These are phyloP conservation scores for Adelges cooleyi DNA, from an alignment of 1,140 invertebrate genomes.

Conservation along the genomic window DNA sequence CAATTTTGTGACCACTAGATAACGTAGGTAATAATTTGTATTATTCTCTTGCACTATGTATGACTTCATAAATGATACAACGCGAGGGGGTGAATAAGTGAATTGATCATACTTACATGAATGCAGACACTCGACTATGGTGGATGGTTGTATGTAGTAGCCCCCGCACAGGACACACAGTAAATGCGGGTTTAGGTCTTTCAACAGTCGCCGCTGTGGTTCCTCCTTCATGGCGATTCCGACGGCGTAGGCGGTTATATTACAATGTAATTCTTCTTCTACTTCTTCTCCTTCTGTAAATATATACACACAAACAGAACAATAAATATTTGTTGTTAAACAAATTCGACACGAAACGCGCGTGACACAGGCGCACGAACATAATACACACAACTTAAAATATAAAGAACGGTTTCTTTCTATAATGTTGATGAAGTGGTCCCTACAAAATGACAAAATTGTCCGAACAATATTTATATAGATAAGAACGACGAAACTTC, in stretches of 20 bases:
- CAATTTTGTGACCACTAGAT: neutral
- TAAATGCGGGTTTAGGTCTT: conserved; percentile 50
- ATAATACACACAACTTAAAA: too few relatives aligned
- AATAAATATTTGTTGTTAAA: conserved; percentile 15
- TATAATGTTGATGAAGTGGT: too few relatives aligned
- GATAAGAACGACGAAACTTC: too few relatives aligned
- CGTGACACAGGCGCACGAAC: too few relatives aligned
- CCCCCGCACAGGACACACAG: conserved; percentile 77
- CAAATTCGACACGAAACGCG: conserved; percentile 2
- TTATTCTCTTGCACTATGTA: too few relatives aligned
- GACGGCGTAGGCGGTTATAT: neutral
- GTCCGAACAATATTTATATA: too few relatives aligned
- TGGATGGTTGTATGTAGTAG: conserved; percentile 89
- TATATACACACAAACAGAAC: neutral
- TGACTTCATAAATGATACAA: too few relatives aligned
- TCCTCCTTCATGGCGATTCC: neutral
- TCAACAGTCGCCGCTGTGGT: neutral
- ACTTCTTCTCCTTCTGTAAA: neutral
- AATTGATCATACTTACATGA: conserved; percentile 57
- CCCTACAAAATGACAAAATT: too few relatives aligned
- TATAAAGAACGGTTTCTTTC: too few relatives aligned
- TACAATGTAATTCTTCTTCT: neutral
- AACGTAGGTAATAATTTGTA: too few relatives aligned
- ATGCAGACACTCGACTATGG: conserved; percentile 88
- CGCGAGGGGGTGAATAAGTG: too few relatives aligned